A percentile compares a stretch with the other conserved stretches of the same genome.
These are phyloP conservation scores for Nowickia ferox DNA, from an alignment of 2,888 invertebrate species.

Conservation along the genomic window DNA sequence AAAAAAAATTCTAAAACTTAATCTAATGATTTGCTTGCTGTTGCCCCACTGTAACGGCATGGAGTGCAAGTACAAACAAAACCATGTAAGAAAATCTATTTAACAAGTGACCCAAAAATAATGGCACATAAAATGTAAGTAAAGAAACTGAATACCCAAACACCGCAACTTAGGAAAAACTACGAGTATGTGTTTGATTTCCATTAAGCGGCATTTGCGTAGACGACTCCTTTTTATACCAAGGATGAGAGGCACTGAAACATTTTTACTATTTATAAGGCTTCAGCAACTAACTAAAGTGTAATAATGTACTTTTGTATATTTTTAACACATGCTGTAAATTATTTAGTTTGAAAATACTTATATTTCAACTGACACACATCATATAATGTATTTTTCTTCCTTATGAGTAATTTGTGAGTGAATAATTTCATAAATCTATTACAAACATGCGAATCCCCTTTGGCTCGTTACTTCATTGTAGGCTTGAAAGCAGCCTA, in stretches of 20 bases:
- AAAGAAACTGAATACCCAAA: constrained; percentile 22
- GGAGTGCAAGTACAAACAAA: background rate
- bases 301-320: background rate
- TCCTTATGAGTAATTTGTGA: constrained; percentile 26
- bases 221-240: constrained; percentile 15
- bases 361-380: background rate
- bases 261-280: constrained; percentile 48
- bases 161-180: background rate
- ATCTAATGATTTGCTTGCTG: no score
- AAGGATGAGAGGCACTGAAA: constrained; percentile 36
- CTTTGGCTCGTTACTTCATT: constrained; percentile 20
- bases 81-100: constrained; percentile 49
- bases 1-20: no score
- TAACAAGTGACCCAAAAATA: constrained; percentile 70
- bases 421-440: constrained; percentile 57
- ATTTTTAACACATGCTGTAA: constrained; percentile 37
- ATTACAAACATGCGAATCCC: constrained; percentile 67
- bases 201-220: constrained; percentile 15
- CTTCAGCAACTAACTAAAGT: constrained; percentile 38
- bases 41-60: background rate
- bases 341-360: constrained; percentile 10
- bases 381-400: background rate
- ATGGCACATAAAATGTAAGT: constrained; percentile 58
- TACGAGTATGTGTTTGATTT: background rate
- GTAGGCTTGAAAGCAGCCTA: background rate